These are phyloP conservation scores for Helostoma temminkii DNA, from an alignment of 2,797 vertebrate genomes.

Conservation along the genomic window DNA sequence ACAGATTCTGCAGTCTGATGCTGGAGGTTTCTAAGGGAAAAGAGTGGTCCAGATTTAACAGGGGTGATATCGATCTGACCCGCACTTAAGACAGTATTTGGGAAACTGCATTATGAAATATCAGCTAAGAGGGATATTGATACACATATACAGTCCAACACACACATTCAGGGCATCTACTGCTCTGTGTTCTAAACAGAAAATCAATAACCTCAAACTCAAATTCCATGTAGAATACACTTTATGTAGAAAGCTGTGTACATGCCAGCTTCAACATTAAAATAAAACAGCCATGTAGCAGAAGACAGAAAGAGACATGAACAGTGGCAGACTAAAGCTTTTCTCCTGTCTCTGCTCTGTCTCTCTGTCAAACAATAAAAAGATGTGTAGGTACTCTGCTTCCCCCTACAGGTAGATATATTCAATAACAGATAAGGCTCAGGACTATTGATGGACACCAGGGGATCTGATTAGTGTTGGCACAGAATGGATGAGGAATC, in stretches of 20 bases:
- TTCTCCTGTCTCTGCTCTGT: neutral
- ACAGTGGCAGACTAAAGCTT: neutral
- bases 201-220: slow-evolving; percentile 17
- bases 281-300: neutral
- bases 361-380: no score
- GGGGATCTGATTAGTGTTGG: neutral
- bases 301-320: neutral
- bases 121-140: slow-evolving; percentile 10
- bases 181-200: slow-evolving; percentile 8
- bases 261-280: neutral
- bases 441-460: neutral
- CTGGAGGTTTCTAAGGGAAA: no score
- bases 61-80: slow-evolving; percentile 11
- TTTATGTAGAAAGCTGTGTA: neutral
- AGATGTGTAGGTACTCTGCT: slow-evolving; percentile 21
- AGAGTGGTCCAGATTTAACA: no score
- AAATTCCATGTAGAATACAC: slow-evolving; percentile 4
- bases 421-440: neutral
- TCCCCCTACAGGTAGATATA: slow-evolving; percentile 27
- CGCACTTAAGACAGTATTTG: slow-evolving; percentile 6
- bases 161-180: slow-evolving; percentile 1
- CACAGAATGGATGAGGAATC: neutral
- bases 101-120: slow-evolving; percentile 21
- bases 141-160: slow-evolving; percentile 9
- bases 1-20: no score